phyloP scores from a whole-genome alignment of 1,140 invertebrate species.

The Monomorium pharaonis region DNA sequence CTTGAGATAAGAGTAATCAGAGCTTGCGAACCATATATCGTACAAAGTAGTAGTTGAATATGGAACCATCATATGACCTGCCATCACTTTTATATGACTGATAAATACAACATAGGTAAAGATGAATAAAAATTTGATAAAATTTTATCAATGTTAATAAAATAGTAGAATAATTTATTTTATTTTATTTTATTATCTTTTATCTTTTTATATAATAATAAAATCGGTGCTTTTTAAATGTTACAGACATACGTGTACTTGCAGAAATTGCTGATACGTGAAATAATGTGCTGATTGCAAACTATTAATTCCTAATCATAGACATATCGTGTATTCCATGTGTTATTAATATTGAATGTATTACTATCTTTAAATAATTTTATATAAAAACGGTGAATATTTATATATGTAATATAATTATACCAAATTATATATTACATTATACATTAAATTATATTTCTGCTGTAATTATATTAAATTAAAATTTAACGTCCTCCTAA shows the following conservation, averaged over 20 bases:
- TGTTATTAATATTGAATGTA: background rate
- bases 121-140: background rate
- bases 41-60: constrained; percentile 14
- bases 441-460: background rate
- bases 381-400: background rate
- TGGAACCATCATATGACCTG: background rate
- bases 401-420: background rate
- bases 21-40: constrained; percentile 31
- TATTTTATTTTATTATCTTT: background rate
- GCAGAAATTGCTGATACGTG: background rate
- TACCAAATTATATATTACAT: background rate
- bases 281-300: background rate
- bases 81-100: background rate
- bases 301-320: background rate
- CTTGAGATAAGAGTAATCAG: constrained; percentile 13
- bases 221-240: background rate
- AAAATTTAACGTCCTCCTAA: background rate
- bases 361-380: background rate
- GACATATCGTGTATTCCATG: background rate
- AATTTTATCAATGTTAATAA: background rate
- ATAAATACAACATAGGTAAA: background rate
- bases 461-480: background rate
- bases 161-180: background rate
- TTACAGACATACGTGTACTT: background rate
- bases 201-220: background rate